Evolutionary conservation across 2,113 vertebrate genomes (phyloP), one percentile per base, ranked within the genome.

Genomic region (Percina caprodes): DNA sequence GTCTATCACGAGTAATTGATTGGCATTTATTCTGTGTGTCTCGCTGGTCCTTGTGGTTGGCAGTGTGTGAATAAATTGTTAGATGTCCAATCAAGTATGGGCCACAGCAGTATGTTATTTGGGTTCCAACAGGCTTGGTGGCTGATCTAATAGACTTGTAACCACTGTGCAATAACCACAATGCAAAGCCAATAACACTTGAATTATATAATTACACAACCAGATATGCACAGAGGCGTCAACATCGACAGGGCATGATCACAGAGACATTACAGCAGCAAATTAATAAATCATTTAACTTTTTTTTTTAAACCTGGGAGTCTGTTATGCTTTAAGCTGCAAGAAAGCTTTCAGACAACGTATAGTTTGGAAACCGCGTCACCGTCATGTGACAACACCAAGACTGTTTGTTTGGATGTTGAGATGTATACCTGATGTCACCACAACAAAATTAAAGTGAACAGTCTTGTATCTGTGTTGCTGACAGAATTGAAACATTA

Each of bases 41-140:
- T 62, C 51, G 6, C 48, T 11, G 33, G 61, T 15, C 77, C 60
- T 69, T 59, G 15, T 33, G 26, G 49, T 56, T 52, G 48, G 15
- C 79, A 71, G 69, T 13, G 35, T 75, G 13, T 73, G 42, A 81
- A 80, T 42, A 66, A 61, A 59, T 70, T 68, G 54, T 79, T 77
- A 63, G 67, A 86, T 63, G 11, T 79, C 55, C 72, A 86, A 82
- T 93, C 85, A 86, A 45, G 59, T 55, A 12, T 69, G 69, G 52
- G 54, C 42, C 60, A 16, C 45, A 68, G 81, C 46, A 9, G 49
- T 56, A 48, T 18, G 56, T 54, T 49, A 42, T 81, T 55, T 82
- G 24, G 16, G 39, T 61, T 74, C 74, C 49, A 69, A 74, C 30
- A 52, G 14, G 6, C 61, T 74, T 2, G 5, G 19, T n/a, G 16